phyloP scores from a whole-genome alignment of 2,888 invertebrate genomes.

The Mesoligia furuncula region DNA sequence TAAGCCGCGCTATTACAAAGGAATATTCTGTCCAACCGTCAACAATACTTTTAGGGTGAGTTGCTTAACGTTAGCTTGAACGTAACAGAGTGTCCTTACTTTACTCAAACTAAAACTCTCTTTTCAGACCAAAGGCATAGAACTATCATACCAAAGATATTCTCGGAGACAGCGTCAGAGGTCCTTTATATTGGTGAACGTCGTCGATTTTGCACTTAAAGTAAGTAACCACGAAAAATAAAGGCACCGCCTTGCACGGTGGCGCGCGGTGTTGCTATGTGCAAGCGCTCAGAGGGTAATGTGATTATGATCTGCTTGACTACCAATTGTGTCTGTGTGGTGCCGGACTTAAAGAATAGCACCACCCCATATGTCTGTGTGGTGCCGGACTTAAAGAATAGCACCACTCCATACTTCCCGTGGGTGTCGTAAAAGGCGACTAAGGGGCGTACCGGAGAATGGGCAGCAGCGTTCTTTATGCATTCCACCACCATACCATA shows the following conservation, averaged over 20 bases:
- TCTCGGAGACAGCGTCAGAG: conserved; percentile 97
- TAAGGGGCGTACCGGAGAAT: too few relatives aligned
- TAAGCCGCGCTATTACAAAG: conserved; percentile 95
- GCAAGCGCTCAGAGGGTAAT: neutral
- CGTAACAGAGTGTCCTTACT: neutral
- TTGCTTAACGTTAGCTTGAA: neutral
- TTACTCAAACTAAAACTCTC: neutral
- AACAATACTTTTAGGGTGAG: conserved; percentile 95
- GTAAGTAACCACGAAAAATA: conserved; percentile 79
- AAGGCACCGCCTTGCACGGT: too few relatives aligned
- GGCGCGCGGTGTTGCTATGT: neutral
- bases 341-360: too few relatives aligned
- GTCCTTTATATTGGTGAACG: conserved; percentile 96
- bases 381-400: too few relatives aligned
- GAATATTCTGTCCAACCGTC: conserved; percentile 96
- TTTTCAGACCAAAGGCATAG: conserved; percentile 92
- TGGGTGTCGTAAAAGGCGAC: too few relatives aligned
- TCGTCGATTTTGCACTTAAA: conserved; percentile 96
- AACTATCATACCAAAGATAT: conserved; percentile 96
- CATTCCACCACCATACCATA: too few relatives aligned
- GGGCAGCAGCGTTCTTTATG: too few relatives aligned
- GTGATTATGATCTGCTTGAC: neutral
- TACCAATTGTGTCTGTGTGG: too few relatives aligned
- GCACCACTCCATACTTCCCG: too few relatives aligned
- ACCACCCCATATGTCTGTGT: too few relatives aligned